Base-by-base conservation (phyloP, 2,888 invertebrate species). In the Chrysotoxum bicinctum region DNA sequence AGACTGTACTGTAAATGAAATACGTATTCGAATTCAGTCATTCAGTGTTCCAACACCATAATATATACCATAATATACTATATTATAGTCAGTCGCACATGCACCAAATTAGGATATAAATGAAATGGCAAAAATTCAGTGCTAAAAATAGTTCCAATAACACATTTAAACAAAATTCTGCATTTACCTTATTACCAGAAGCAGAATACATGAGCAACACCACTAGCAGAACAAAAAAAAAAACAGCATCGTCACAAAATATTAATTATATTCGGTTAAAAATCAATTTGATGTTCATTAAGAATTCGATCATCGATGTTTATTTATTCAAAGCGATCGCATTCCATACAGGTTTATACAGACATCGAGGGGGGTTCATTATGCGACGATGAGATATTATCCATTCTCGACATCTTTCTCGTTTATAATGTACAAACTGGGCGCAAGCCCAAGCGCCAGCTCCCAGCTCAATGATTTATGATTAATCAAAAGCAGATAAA, bases 361-460 rank as follows among this genome's bases (percentile, higher is more conserved):
- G 83, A 64, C 84, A 48, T 76, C 85, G 80, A 77, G 85, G 85
- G 83, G 81, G 85, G 81, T 81, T 85, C 85, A 81, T 85, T 85
- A 85, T 85, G 76, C 85, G 85, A 85, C 76, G 85, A 85, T 85
- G 85, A 81, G 84, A 84, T 84, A 84, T 84, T 84, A 84, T 84
- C 66, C 84, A 75, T 80, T 68, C 21, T 66, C 75, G 62, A 60
- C 80, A 84, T 80, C 84, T 78, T 48, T 68, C 35, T 54, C 64
- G 62, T 79, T 52, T 64, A 52, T 52, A 64, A 70, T 14, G n/a
- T 54, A n/a, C 21, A 66, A 52, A 76, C 68, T 69, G 52, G 21
- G 43, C 37, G 48, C 40, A 54, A 75, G 69, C 50, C 69, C 83
- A 48, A 48, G 75, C 75, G 62, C 26, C 69, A 69, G 68, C 83